A percentile compares a stretch with the other conserved stretches of the same genome.
phyloP scores from a whole-genome alignment of 1,140 invertebrate genomes.

The Laodelphax striatellus region DNA sequence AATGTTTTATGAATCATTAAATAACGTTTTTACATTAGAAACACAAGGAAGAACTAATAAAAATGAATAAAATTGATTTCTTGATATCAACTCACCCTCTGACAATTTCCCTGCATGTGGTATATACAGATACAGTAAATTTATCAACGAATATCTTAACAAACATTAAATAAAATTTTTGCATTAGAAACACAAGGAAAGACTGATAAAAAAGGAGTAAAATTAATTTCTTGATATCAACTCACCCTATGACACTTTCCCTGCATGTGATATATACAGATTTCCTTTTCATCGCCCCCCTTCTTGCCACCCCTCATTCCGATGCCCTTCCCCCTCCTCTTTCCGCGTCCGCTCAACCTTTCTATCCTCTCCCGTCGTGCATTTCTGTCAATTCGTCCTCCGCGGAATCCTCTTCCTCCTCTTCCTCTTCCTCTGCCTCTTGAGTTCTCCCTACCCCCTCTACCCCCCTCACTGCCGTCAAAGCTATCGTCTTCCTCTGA shows the following conservation, averaged over 20 bases:
- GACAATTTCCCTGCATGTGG: conserved; percentile 81
- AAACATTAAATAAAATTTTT: too few relatives aligned
- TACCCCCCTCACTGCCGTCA: too few relatives aligned
- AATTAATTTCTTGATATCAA: not conserved
- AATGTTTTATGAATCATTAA: too few relatives aligned
- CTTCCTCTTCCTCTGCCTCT: not conserved
- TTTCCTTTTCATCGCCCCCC: conserved; percentile 26
- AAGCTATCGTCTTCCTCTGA: conserved; percentile 14
- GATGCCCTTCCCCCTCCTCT: conserved; percentile 18
- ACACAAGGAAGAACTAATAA: too few relatives aligned
- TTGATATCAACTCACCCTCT: conserved; percentile 39
- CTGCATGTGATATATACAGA: conserved; percentile 76
- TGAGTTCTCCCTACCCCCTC: not conserved
- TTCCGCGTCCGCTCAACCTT: conserved; percentile 16
- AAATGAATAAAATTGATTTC: too few relatives aligned
- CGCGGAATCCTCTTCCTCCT: conserved; percentile 2
- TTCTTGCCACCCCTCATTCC: conserved; percentile 29
- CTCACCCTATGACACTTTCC: conserved; percentile 70
- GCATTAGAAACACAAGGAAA: too few relatives aligned
- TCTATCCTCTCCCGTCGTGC: conserved; percentile 14
- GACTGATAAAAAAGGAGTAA: too few relatives aligned
- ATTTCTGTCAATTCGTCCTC: not conserved
- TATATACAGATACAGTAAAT: too few relatives aligned
- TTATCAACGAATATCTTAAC: too few relatives aligned
- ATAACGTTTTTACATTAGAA: too few relatives aligned